phyloP scores from a whole-genome alignment of 2,888 invertebrate species.

The Proisotoma minuta region DNA sequence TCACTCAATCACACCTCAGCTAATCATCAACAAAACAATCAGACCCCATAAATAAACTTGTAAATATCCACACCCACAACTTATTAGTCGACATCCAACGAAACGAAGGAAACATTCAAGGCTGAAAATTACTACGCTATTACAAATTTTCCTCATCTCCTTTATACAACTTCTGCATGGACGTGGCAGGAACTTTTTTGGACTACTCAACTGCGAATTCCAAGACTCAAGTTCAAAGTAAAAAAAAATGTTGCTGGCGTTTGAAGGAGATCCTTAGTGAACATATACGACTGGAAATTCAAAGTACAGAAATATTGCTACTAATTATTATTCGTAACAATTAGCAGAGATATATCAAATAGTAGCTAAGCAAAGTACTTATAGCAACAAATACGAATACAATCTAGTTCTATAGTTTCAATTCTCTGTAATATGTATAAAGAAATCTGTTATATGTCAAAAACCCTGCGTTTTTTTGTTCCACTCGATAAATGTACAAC shows the following conservation, averaged over 20 bases:
- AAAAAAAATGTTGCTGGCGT: background rate
- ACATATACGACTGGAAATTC: conserved; percentile 17
- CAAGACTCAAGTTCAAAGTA: background rate
- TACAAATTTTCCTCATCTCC: background rate
- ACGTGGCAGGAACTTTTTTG: too few relatives aligned
- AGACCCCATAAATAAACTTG: background rate
- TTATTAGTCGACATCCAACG: background rate
- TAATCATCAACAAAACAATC: conserved; percentile 27
- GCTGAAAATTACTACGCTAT: background rate
- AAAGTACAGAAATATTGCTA: conserved; percentile 6
- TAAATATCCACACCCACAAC: background rate
- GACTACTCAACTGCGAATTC: background rate
- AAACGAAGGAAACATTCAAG: background rate
- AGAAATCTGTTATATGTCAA: too few relatives aligned
- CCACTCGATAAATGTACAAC: background rate
- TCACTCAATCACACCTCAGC: conserved; percentile 23
- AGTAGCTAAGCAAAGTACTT: too few relatives aligned
- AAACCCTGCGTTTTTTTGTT: too few relatives aligned
- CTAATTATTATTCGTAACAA: background rate
- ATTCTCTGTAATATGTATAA: too few relatives aligned
- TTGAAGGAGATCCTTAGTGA: background rate
- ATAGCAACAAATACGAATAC: too few relatives aligned
- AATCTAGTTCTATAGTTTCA: too few relatives aligned
- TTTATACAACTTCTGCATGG: background rate
- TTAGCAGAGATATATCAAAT: too few relatives aligned